Conservation (phyloP, 1,140 invertebrate genomes). For the Drosophila baimaii region DNA sequence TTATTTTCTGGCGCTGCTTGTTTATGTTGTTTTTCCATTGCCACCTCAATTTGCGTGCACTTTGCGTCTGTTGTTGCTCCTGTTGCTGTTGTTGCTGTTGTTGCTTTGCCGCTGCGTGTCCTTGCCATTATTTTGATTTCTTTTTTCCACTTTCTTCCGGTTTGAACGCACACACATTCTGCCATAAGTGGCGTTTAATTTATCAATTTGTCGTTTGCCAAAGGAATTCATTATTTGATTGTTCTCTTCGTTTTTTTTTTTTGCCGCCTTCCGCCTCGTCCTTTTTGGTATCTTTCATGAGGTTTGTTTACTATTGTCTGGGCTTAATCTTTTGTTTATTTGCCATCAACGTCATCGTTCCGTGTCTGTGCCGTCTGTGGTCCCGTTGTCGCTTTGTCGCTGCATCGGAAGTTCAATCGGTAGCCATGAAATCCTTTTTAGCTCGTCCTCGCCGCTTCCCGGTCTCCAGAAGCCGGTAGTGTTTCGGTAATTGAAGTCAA, state of each 20-base stretch:
- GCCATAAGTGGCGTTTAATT: conserved; percentile 80
- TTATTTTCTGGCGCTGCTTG: conserved; percentile 54
- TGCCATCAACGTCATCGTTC: conserved; percentile 59
- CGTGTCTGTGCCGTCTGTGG: conserved; percentile 16
- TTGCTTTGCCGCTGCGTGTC: conserved; percentile 64
- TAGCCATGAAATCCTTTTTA: conserved; percentile 42
- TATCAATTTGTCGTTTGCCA: conserved; percentile 81
- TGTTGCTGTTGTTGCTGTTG: conserved; percentile 30
- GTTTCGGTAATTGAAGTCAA: conserved; percentile 52
- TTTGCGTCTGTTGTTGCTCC: conserved; percentile 51
- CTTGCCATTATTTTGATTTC: conserved; percentile 71
- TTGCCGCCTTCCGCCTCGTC: conserved; percentile 7
- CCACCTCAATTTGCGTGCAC: conserved; percentile 77
- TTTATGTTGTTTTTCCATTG: conserved; percentile 71
- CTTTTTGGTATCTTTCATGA: conserved; percentile 6
- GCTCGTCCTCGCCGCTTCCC: background rate
- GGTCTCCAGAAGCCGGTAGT: background rate
- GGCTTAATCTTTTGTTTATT: conserved; percentile 73
- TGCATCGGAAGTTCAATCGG: conserved; percentile 55
- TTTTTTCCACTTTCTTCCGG: conserved; percentile 59
- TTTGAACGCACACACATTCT: background rate
- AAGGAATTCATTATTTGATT: conserved; percentile 78
- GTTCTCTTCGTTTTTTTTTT: conserved; percentile 30
- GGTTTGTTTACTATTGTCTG: conserved; percentile 61
- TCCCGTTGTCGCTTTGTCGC: conserved; percentile 27